Evolutionary conservation across 92 coral and sea anemone species (phyloP).

Genomic region (Virgularia gustaviana): DNA sequence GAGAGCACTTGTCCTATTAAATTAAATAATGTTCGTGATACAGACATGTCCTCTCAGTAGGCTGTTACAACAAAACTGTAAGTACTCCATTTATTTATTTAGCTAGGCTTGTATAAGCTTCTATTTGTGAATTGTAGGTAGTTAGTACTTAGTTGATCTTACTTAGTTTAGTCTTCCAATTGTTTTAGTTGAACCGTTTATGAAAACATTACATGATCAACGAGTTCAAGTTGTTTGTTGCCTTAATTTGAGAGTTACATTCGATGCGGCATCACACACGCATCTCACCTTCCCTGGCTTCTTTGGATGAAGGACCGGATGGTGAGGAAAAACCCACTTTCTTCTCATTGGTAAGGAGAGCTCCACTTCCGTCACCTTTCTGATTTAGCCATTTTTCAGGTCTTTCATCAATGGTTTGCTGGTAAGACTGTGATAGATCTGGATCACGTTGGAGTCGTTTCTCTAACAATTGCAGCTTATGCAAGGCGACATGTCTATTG

Average conservation of each 20-base stretch:
- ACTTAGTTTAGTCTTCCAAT: too few relatives aligned
- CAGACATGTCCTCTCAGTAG: too few relatives aligned
- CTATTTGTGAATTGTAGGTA: too few relatives aligned
- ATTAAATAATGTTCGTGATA: too few relatives aligned
- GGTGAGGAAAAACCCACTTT: conserved; percentile 52
- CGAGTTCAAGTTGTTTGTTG: conserved; percentile 36
- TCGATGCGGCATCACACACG: conserved; percentile 50
- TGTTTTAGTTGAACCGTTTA: too few relatives aligned
- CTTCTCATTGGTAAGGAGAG: background rate
- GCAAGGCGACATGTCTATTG: background rate
- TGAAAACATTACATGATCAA: too few relatives aligned
- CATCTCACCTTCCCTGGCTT: conserved; percentile 51
- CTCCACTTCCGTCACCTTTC: conserved; percentile 34
- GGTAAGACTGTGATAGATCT: conserved; percentile 5
- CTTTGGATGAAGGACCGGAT: conserved; percentile 32
- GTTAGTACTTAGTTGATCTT: too few relatives aligned
- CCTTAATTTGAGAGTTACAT: conserved; percentile 29
- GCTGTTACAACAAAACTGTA: too few relatives aligned
- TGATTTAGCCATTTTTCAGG: conserved; percentile 47
- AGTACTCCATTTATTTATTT: too few relatives aligned
- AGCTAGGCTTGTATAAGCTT: too few relatives aligned
- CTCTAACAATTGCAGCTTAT: background rate
- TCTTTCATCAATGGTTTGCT: conserved; percentile 44
- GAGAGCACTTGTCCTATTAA: too few relatives aligned
- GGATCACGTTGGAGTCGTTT: background rate